phyloP scores from a whole-genome alignment of 1,140 invertebrate species.

The Acyrthosiphon pisum region DNA sequence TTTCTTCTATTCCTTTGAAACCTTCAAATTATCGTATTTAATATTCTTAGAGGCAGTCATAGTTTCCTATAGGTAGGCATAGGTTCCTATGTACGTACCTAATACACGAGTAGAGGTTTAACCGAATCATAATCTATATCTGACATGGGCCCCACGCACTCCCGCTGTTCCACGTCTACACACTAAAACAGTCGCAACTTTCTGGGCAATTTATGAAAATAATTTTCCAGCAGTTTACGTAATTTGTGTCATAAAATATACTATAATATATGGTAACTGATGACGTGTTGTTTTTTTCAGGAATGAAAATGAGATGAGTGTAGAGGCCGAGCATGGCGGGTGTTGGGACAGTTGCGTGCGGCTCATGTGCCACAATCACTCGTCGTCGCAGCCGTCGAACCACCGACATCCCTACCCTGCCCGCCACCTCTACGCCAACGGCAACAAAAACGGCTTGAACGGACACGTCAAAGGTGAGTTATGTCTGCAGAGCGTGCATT shows the following conservation, averaged over 20 bases:
- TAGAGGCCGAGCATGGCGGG: conserved; percentile 54
- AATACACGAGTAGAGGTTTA: not conserved
- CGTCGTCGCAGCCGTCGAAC: conserved; percentile 43
- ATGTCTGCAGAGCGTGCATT: not conserved
- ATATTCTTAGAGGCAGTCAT: not conserved
- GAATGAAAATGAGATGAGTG: conserved; percentile 54
- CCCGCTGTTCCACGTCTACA: not conserved
- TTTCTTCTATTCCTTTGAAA: not conserved
- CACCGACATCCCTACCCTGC: conserved; percentile 43
- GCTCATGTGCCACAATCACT: conserved; percentile 53
- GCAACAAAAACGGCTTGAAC: conserved; percentile 49
- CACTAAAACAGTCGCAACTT: not conserved
- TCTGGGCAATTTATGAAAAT: rapidly evolving
- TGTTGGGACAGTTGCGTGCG: conserved; percentile 56
- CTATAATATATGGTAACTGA: not conserved
- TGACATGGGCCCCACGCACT: not conserved
- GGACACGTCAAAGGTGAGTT: conserved; percentile 50
- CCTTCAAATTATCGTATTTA: not conserved
- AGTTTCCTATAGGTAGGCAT: too few relatives aligned
- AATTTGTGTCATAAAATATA: not conserved
- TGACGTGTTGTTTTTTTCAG: not conserved
- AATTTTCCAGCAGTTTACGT: not conserved
- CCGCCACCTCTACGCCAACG: conserved; percentile 51
- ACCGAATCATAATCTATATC: not conserved
- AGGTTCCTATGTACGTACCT: too few relatives aligned